Evolutionary conservation across 2,113 vertebrate species (phyloP), one percentile per base, ranked within the genome.

Genomic region (Leptobrachium ailaonicum): DNA sequence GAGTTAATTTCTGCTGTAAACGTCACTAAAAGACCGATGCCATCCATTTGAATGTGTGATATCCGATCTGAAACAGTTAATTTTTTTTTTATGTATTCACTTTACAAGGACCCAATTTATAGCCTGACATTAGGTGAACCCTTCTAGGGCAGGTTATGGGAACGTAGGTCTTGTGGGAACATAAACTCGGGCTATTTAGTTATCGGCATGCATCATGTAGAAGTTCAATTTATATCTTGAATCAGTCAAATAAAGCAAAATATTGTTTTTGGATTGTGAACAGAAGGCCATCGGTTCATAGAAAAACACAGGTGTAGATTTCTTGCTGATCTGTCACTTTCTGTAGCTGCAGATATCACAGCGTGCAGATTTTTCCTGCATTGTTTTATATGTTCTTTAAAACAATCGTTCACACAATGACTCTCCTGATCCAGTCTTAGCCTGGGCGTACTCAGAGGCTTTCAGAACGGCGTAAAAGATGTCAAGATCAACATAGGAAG

Each of bases 211-310:
- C 67, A 77, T 77, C 76, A 78, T 78, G 76, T 71, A 71, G 69
- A 78, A 78, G 67, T 71, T 78, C 44, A 68, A 62, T 70, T 63
- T 71, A 43, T 78, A 70, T 78, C 67, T 78, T 71, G 42, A 71
- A 41, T 71, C 63, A 67, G 76, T 53, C 54, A 47, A 78, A 71
- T 78, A 9, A 63, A 78, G 43, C 53, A 50, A 78, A 78, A 78
- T 71, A 78, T 78, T 78, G 54, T 78, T 78, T 56, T 78, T 78
- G 76, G 76, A 66, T 3, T 78, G 13, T 78, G 76, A 78, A 71
- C 67, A 78, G 76, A 78, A 71, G 76, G 69, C 42, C 1, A 32
- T 32, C 58, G 32, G 45, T 50, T 40, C 66, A 47, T 71, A 41
- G n/a, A 41, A 78, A 78, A 78, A 78, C 76, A 79, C 77, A 79